Evolutionary conservation across 2,797 vertebrate species (phyloP).

Genomic region (Chaetophractus vellerosus): DNA sequence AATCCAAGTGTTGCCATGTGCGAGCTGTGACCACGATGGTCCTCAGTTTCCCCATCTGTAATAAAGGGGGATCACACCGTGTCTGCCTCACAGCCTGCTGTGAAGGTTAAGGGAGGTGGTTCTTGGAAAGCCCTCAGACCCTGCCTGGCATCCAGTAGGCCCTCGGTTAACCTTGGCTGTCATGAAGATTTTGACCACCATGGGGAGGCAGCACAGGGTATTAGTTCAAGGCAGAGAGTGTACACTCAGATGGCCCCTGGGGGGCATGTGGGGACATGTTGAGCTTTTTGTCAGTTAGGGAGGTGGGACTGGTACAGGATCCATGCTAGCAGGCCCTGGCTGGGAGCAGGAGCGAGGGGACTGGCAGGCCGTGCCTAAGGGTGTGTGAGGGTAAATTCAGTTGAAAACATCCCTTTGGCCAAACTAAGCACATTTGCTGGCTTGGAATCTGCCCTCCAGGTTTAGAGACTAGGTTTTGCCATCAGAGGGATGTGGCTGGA

Average conservation of each 20-base stretch:
- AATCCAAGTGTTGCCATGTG: fast-evolving
- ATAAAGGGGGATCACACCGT: background rate
- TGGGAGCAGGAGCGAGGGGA: too few species aligned
- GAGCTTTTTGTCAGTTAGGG: background rate
- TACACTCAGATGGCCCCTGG: background rate
- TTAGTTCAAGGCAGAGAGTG: background rate
- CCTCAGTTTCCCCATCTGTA: background rate
- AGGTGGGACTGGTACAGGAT: background rate
- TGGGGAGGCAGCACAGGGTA: background rate
- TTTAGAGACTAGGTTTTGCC: slow-evolving; percentile 13
- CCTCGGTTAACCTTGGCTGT: background rate
- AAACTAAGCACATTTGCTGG: background rate
- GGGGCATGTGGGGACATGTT: background rate
- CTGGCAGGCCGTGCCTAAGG: background rate
- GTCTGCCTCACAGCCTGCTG: background rate
- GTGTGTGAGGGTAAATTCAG: background rate
- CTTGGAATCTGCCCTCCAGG: background rate
- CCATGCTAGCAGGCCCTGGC: background rate
- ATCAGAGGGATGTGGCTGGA: slow-evolving; percentile 19
- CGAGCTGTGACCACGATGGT: background rate
- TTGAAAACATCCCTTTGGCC: background rate
- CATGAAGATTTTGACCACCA: background rate
- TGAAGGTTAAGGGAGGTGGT: background rate
- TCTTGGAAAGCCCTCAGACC: background rate
- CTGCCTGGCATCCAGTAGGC: background rate